Base-by-base conservation (phyloP, 2,888 invertebrate genomes). In the Ectemnius lituratus region DNA sequence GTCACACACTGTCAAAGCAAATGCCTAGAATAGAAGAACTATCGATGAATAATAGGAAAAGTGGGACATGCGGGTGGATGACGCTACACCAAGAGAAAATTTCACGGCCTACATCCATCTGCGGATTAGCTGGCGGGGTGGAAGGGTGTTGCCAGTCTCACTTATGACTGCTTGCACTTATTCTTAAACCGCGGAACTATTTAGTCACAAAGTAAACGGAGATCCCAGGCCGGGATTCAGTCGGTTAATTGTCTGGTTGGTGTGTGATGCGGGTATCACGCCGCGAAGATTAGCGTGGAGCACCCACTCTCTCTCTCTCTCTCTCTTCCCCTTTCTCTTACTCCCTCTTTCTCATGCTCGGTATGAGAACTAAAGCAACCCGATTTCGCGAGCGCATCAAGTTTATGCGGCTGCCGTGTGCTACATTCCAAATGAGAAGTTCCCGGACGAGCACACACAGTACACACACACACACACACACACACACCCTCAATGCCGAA, bases 211-310 rank as follows among this genome's bases (percentile, higher is more conserved):
- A 75, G 73, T 75, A 72, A 80, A 65, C 64, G 72, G 63, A 79
- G 14, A 14, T 81, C 37, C 67, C 79, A 76, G 81, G 76, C 37
- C 8, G 37, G 37, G 83, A 68, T 72, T 65, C 79, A 73, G 75
- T 20, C 60, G 58, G 76, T 81, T 82, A 83, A 79, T 81, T 81
- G 77, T 74, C 58, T 75, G 74, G 70, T 20, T 70, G 37, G 37
- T 65, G 73, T 75, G 72, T 74, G 79, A 82, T 81, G 75, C 84
- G 75, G 77, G 84, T 73, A 70, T 75, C 77, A 73, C 27, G 62
- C 75, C 37, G 37, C 52, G 73, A 68, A 79, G 79, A 82, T 82
- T 81, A 81, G 79, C 77, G 74, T 72, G 75, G 77, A 37, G 37
- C 37, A 6, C 1, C 37, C 37, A 8, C 37, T 37, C 37, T 37